These are phyloP conservation scores for Quadroppia sp. DNA, from an alignment of 2,888 invertebrate species.

Conservation along the genomic window DNA sequence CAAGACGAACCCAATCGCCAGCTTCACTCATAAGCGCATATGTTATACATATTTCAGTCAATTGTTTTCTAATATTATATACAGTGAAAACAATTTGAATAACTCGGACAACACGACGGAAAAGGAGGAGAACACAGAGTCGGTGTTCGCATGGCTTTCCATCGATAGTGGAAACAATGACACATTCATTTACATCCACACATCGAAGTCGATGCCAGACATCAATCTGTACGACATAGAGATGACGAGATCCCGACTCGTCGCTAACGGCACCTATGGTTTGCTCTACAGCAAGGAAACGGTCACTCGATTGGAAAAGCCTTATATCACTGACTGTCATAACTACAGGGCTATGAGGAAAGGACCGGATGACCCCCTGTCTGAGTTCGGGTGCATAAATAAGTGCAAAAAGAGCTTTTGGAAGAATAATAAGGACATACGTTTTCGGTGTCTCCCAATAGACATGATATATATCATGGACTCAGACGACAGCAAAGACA, in stretches of 20 bases:
- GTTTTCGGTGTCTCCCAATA: not conserved
- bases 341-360: not conserved
- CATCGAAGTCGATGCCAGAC: conserved; percentile 10
- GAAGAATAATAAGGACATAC: not conserved
- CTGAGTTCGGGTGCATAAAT: not conserved
- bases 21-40: conserved; percentile 1
- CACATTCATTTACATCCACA: conserved; percentile 1
- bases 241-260: not conserved
- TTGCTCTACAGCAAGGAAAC: not conserved
- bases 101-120: not conserved
- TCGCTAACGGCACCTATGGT: not conserved
- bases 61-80: not conserved
- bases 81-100: not conserved
- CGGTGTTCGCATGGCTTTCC: not conserved
- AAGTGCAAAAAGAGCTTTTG: conserved; percentile 1
- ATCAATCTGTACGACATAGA: conserved; percentile 10
- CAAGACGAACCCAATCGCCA: not conserved
- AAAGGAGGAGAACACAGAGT: not conserved
- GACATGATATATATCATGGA: not conserved
- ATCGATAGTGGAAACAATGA: not conserved
- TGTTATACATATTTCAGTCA: conserved; percentile 16
- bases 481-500: not conserved
- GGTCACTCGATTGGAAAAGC: not conserved
- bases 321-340: conserved; percentile 2
- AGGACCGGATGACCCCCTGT: not conserved